Evolutionary conservation across 1,140 invertebrate genomes (phyloP).

Genomic region (Aporrectodea caliginosa): DNA sequence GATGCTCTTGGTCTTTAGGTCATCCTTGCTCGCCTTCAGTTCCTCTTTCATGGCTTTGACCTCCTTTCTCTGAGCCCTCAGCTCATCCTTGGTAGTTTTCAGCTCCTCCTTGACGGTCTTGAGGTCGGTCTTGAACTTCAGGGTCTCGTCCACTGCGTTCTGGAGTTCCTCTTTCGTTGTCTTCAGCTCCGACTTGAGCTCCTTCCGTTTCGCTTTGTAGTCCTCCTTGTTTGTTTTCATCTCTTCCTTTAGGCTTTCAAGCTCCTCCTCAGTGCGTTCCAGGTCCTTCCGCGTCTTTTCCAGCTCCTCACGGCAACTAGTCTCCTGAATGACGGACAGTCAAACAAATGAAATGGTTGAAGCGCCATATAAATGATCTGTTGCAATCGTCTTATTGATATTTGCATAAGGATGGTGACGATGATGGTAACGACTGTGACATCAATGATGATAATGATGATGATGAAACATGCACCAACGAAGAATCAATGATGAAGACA

Average conservation of each 20-base stretch:
- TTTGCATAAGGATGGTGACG: background rate
- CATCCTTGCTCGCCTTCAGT: constrained; percentile 11
- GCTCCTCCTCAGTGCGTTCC: background rate
- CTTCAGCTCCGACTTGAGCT: constrained; percentile 10
- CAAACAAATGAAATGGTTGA: background rate
- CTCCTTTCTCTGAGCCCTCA: constrained; percentile 13
- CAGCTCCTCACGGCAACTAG: background rate
- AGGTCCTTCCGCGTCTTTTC: background rate
- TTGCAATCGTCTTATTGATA: background rate
- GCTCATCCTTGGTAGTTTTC: background rate
- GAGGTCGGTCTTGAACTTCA: background rate
- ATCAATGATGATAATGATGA: background rate
- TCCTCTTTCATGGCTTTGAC: constrained; percentile 4
- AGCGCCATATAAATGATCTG: background rate
- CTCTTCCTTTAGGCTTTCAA: background rate
- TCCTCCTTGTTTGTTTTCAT: constrained; percentile 9
- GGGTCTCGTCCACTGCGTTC: background rate
- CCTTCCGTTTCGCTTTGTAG: background rate
- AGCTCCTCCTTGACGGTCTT: constrained; percentile 15
- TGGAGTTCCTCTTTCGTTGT: background rate
- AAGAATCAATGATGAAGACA: background rate
- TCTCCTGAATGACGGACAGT: background rate
- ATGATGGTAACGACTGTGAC: background rate
- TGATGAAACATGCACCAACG: no score
- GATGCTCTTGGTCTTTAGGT: constrained; percentile 14